Percentiles rank a stretch among this genome's conserved stretches.
phyloP scores from a whole-genome alignment of 2,113 vertebrate species.

The Talpa occidentalis region DNA sequence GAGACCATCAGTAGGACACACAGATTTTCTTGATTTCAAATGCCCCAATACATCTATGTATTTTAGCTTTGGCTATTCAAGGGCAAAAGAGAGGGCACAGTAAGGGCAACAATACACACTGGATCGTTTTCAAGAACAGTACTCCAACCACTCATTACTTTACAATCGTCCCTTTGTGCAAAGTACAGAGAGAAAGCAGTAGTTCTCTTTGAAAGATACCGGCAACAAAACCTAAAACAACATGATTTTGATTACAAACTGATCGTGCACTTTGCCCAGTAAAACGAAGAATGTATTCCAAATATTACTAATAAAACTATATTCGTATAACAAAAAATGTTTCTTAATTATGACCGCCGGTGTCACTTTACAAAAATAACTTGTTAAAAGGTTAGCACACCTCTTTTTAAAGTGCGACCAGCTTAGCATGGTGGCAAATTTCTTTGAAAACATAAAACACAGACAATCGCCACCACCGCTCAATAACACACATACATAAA shows the following conservation, averaged over 20 bases:
- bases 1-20: neutral
- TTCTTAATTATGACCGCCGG: constrained; percentile 33
- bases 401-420: neutral
- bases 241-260: neutral
- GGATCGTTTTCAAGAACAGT: constrained; percentile 62
- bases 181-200: constrained; percentile 21
- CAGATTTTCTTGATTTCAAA: constrained; percentile 2
- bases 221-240: constrained; percentile 15
- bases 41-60: neutral
- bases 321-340: neutral
- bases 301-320: neutral
- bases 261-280: neutral
- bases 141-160: constrained; percentile 8
- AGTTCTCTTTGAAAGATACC: neutral
- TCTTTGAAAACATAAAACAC: constrained; percentile 20
- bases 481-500: neutral
- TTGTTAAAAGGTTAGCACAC: constrained; percentile 20
- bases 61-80: constrained; percentile 48
- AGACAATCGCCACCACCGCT: neutral
- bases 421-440: neutral
- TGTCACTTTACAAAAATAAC: constrained; percentile 31
- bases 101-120: constrained; percentile 39
- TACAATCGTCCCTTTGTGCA: constrained; percentile 57
- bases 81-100: constrained; percentile 67
- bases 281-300: neutral